A percentile compares a stretch with the other conserved stretches of the same genome.
phyloP scores from a whole-genome alignment of 2,888 invertebrate genomes.

The Philhelius pedissequus region DNA sequence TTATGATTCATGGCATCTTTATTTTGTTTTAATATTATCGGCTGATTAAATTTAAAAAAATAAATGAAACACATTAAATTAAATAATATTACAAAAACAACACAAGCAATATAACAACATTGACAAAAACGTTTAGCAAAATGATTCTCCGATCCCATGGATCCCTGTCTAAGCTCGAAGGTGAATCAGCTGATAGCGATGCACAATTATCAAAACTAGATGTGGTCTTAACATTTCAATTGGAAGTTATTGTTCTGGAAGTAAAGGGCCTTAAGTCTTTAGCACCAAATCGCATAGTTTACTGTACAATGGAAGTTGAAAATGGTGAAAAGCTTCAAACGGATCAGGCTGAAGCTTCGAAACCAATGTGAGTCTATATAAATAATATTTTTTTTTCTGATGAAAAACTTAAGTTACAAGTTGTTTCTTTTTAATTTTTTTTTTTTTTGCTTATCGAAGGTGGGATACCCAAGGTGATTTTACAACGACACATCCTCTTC shows the following conservation, averaged over 20 bases:
- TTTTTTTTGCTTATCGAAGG: slow-evolving; percentile 79
- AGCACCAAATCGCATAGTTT: slow-evolving; percentile 98
- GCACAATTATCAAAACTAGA: slow-evolving; percentile 98
- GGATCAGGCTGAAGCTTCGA: slow-evolving; percentile 99
- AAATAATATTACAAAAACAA: not conserved
- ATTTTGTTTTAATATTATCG: not conserved
- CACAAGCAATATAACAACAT: not conserved
- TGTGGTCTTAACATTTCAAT: slow-evolving; percentile 97
- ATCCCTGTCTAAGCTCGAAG: slow-evolving; percentile 94
- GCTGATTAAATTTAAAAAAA: not conserved
- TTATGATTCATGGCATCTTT: too few species aligned
- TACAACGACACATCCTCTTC: slow-evolving; percentile 97
- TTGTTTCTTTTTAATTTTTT: slow-evolving; percentile 8
- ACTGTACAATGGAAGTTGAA: slow-evolving; percentile 99
- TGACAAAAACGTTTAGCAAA: slow-evolving; percentile 72
- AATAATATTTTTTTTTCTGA: not conserved
- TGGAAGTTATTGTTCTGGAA: slow-evolving; percentile 99
- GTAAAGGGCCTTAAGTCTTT: slow-evolving; percentile 98
- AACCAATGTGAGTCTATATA: slow-evolving; percentile 88
- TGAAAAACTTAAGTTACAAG: not conserved
- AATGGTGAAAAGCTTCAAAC: slow-evolving; percentile 99
- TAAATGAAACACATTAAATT: not conserved
- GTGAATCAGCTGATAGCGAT: slow-evolving; percentile 96
- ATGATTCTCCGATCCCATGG: slow-evolving; percentile 89
- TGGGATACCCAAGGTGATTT: slow-evolving; percentile 99